Evolutionary conservation across 2,888 invertebrate genomes (phyloP).

Genomic region (Drosophila greeni): DNA sequence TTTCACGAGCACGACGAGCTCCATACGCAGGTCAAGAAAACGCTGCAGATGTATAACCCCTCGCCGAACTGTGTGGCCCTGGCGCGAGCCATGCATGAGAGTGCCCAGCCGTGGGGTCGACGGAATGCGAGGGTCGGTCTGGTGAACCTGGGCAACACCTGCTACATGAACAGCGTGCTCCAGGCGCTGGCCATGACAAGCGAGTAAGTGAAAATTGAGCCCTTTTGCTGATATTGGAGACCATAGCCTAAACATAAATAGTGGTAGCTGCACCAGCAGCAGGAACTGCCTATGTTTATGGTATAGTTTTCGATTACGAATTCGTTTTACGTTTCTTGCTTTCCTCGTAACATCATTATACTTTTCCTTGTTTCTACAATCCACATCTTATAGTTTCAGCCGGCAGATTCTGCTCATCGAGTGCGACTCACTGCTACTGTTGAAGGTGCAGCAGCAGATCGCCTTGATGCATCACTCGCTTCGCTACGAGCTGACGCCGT

Average conservation of each 20-base stretch:
- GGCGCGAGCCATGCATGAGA: slow-evolving; percentile 72
- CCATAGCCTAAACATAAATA: not conserved
- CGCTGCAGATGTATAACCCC: slow-evolving; percentile 79
- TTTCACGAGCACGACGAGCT: slow-evolving; percentile 80
- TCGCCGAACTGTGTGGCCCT: slow-evolving; percentile 77
- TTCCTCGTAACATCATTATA: not conserved
- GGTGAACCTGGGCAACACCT: slow-evolving; percentile 91
- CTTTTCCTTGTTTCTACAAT: not conserved
- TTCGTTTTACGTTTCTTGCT: not conserved
- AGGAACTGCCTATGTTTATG: not conserved
- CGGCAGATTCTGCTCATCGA: slow-evolving; percentile 83
- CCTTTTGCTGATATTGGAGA: not conserved
- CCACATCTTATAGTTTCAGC: slow-evolving; percentile 81
- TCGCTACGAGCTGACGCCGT: slow-evolving; percentile 84
- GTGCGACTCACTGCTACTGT: slow-evolving; percentile 81
- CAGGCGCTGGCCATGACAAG: slow-evolving; percentile 91
- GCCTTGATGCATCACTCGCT: slow-evolving; percentile 85
- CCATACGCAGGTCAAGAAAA: slow-evolving; percentile 79
- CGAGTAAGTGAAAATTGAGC: slow-evolving; percentile 80
- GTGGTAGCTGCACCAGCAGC: not conserved
- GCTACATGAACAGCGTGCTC: slow-evolving; percentile 92
- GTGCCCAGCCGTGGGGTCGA: slow-evolving; percentile 50
- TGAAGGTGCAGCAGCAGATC: slow-evolving; percentile 86
- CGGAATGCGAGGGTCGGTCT: slow-evolving; percentile 83
- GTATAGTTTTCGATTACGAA: not conserved